These are phyloP conservation scores for Eremobia ochroleuca DNA, from an alignment of 2,888 invertebrate species.

Conservation along the genomic window DNA sequence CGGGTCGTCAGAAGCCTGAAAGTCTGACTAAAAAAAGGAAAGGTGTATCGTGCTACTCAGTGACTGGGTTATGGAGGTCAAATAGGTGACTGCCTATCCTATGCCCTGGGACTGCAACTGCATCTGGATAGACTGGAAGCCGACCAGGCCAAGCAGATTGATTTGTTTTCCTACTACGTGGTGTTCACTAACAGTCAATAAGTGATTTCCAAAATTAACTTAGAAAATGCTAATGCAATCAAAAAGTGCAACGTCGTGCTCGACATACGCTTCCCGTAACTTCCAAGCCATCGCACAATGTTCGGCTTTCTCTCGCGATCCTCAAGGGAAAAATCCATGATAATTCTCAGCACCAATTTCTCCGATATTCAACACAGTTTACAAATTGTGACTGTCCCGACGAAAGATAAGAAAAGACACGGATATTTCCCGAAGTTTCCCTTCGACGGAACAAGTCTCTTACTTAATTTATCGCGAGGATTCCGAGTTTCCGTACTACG, in stretches of 20 bases:
- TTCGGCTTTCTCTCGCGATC: not conserved
- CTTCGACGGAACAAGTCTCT: slow-evolving; percentile 36
- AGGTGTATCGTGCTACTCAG: no score
- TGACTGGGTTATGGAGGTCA: no score
- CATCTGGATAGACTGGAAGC: no score
- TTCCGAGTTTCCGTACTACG: slow-evolving; percentile 25
- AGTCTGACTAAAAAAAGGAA: no score
- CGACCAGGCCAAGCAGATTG: no score
- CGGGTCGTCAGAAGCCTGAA: no score
- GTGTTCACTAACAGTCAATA: no score
- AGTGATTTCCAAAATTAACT: no score
- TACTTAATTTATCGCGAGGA: slow-evolving; percentile 54
- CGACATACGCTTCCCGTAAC: not conserved
- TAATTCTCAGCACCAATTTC: slow-evolving; percentile 34
- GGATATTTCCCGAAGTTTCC: slow-evolving; percentile 51
- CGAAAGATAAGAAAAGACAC: slow-evolving; percentile 48
- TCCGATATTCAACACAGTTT: slow-evolving; percentile 46
- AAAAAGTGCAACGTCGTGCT: not conserved
- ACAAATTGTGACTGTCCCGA: slow-evolving; percentile 46
- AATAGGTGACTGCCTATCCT: no score
- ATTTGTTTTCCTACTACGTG: no score
- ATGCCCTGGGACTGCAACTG: no score
- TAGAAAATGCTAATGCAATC: no score
- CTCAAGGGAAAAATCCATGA: slow-evolving; percentile 18
- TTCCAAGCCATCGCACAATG: not conserved